These are phyloP conservation scores for Platycnemis pennipes DNA, from an alignment of 2,888 invertebrate species.

Conservation along the genomic window DNA sequence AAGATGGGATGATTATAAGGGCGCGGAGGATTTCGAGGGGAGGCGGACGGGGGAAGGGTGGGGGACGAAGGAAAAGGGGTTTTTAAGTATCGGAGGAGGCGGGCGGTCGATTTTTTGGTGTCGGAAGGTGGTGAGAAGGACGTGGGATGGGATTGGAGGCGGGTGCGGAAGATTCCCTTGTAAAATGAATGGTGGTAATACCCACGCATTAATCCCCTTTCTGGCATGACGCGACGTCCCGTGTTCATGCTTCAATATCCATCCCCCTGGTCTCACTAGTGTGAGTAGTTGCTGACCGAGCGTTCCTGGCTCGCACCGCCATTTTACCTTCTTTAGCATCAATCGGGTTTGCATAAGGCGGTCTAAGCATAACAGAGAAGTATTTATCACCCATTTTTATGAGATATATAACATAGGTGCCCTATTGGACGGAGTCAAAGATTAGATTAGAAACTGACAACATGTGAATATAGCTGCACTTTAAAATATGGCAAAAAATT, in stretches of 20 bases:
- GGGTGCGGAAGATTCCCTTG: background rate
- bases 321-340: no score
- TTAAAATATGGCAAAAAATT: no score
- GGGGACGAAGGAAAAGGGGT: background rate
- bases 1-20: constrained; percentile 27
- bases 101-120: background rate
- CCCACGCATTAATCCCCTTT: background rate
- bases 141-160: background rate
- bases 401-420: no score
- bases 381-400: no score
- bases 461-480: no score
- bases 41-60: background rate
- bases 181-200: background rate
- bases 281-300: background rate
- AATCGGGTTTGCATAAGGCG: no score
- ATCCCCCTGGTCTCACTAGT: background rate
- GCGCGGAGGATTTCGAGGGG: background rate
- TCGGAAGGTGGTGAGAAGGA: background rate
- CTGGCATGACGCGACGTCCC: background rate
- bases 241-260: background rate
- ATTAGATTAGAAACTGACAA: no score
- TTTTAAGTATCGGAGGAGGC: background rate
- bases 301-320: background rate
- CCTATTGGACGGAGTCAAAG: no score
- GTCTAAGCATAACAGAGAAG: no score